These are phyloP conservation scores for Cyanistes caeruleus DNA, from an alignment of 2,113 vertebrate species.

Conservation along the genomic window DNA sequence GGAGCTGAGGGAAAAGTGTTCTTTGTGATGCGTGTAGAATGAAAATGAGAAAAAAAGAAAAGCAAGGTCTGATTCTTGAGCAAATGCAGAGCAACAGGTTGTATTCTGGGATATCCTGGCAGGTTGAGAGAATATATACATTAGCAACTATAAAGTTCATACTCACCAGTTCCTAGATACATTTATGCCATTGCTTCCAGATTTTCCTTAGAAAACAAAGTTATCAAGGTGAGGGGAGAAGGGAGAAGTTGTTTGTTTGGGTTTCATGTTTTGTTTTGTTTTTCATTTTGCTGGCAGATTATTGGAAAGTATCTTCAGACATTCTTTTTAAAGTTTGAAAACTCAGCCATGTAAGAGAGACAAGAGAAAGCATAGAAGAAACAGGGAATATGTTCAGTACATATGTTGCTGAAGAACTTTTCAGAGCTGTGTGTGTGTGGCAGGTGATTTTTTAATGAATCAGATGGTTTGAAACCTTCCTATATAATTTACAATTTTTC, in stretches of 20 bases:
- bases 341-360: not conserved
- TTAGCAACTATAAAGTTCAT: not conserved
- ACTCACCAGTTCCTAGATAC: not conserved
- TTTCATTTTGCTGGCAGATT: not conserved
- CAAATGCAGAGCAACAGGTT: not conserved
- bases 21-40: not conserved
- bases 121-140: not conserved
- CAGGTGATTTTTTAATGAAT: not conserved
- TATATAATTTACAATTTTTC: not conserved
- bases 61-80: not conserved
- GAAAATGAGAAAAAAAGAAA: not conserved
- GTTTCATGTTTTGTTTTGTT: not conserved
- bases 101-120: not conserved
- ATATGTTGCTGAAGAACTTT: not conserved
- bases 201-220: not conserved
- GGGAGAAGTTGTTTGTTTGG: not conserved
- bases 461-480: not conserved
- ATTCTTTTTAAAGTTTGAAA: not conserved
- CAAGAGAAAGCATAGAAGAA: not conserved
- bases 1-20: not conserved
- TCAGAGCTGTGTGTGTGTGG: not conserved
- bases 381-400: not conserved
- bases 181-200: not conserved
- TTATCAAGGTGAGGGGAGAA: fast-evolving
- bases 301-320: not conserved